Evolutionary conservation across 2,113 vertebrate genomes (phyloP).

Genomic region (Hemiprocne comata): DNA sequence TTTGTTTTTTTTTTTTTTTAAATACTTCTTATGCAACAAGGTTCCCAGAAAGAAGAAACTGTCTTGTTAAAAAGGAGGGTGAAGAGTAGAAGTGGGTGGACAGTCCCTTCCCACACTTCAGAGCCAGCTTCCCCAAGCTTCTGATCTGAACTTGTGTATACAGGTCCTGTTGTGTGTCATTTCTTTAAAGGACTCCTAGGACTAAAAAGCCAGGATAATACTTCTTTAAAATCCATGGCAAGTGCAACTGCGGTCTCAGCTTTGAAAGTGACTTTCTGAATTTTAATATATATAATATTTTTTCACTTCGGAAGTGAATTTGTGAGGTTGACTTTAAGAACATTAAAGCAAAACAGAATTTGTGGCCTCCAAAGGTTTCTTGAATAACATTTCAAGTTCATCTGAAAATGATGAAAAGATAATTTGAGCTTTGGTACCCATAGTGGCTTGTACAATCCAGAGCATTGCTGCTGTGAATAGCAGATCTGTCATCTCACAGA

Average conservation of each 20-base stretch:
- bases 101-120: not conserved
- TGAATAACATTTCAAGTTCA: not conserved
- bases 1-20: not conserved
- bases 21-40: not conserved
- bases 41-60: conserved; percentile 1
- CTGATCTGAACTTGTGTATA: not conserved
- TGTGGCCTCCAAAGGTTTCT: not conserved
- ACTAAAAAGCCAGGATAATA: not conserved
- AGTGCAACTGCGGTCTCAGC: not conserved
- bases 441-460: not conserved
- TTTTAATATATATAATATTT: not conserved
- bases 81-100: conserved; percentile 1
- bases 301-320: not conserved
- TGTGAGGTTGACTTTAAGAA: not conserved
- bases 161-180: not conserved
- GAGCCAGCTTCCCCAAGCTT: not conserved
- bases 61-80: conserved; percentile 15
- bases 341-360: not conserved
- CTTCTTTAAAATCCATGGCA: not conserved
- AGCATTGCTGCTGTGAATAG: not conserved
- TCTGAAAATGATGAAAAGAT: not conserved
- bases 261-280: not conserved
- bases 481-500: not conserved
- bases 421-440: not conserved
- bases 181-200: not conserved